Base-by-base conservation (phyloP, 2,797 vertebrate genomes). In the Denticeps clupeoides region DNA sequence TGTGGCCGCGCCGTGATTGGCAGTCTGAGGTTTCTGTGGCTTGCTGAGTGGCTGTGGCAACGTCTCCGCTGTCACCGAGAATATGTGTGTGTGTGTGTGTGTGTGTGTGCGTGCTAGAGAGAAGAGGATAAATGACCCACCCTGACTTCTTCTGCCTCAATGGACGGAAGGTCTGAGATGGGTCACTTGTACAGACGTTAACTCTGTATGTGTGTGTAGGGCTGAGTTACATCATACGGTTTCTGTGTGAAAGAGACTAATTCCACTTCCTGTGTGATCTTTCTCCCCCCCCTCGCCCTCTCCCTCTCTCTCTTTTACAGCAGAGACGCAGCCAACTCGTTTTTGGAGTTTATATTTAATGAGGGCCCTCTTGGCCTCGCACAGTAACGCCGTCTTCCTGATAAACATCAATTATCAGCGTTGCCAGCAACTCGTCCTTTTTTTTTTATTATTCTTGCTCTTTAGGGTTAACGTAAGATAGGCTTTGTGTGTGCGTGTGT, bases 221-320 rank as follows among this genome's bases (percentile, higher is more conserved):
- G n/a, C 50, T 47, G 24, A 49, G 21, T 41, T n/a, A n/a, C n/a
- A n/a, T n/a, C n/a, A n/a, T n/a, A n/a, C n/a, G n/a, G n/a, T n/a
- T n/a, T n/a, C n/a, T n/a, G n/a, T n/a, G n/a, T n/a, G n/a, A n/a
- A n/a, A n/a, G n/a, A n/a, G n/a, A n/a, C n/a, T n/a, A n/a, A n/a
- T n/a, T 42, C 24, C 46, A 47, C 59, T 54, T 29, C 41, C 61
- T 60, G 45, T 21, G 45, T 65, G 56, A 51, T 55, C 15, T n/a
- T 26, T 6, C 3, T 7, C 26, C 7, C 2, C 7, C 15, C 6
- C 15, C 3, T 10, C 15, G 8, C n/a, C 44, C 8, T 9, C 7
- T 12, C n/a, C 5, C 22, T 23, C 22, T 23, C 22, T 23, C 22
- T 22, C 22, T 3, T 3, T 22, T 23, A 22, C 22, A 3, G 22